phyloP scores from a whole-genome alignment of 2,888 invertebrate species.

The Mesodorylaimus sp. region DNA sequence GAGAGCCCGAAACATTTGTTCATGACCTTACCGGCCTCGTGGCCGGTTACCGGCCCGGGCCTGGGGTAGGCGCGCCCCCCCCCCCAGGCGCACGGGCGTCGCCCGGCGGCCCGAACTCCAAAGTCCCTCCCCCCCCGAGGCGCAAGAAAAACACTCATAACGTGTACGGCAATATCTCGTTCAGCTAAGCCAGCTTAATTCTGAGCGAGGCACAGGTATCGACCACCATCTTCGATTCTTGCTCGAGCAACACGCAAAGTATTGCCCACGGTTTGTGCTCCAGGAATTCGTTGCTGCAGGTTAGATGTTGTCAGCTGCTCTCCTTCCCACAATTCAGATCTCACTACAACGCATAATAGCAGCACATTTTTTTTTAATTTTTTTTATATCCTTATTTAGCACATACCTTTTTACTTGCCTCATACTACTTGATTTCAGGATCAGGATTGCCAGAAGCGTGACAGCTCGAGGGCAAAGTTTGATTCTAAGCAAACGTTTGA shows the following conservation, averaged over 20 bases:
- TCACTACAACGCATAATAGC: not conserved
- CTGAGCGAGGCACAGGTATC: conserved; percentile 28
- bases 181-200: conserved; percentile 28
- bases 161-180: conserved; percentile 20
- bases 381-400: too few species aligned
- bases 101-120: too few species aligned
- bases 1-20: not conserved
- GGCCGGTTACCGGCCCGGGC: too few species aligned
- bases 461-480: conserved; percentile 31
- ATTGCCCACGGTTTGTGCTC: conserved; percentile 18
- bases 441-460: conserved; percentile 33
- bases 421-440: conserved; percentile 32
- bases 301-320: conserved; percentile 16
- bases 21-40: conserved; percentile 13
- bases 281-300: conserved; percentile 14
- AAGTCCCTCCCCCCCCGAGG: too few species aligned
- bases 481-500: conserved; percentile 30
- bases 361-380: too few species aligned
- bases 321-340: conserved; percentile 14
- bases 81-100: too few species aligned
- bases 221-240: conserved; percentile 20
- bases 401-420: conserved; percentile 13
- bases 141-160: too few species aligned
- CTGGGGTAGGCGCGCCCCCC: too few species aligned
- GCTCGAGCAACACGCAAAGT: conserved; percentile 15